Evolutionary conservation across 2,888 invertebrate species (phyloP).

Genomic region (Nemurella pictetii): DNA sequence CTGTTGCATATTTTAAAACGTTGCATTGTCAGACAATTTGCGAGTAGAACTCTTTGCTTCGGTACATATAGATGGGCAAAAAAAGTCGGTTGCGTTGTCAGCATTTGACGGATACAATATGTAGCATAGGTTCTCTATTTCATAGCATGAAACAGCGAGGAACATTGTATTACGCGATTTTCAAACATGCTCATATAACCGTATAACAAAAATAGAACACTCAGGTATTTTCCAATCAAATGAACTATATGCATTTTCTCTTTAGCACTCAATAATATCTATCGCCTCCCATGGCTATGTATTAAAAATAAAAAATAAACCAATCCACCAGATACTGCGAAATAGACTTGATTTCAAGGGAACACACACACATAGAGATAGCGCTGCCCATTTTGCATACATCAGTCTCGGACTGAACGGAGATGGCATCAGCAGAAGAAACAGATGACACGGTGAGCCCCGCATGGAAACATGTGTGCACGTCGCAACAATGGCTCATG

Average conservation of each 20-base stretch:
- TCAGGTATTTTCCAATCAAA: not conserved
- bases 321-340: too few relatives aligned
- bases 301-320: not conserved
- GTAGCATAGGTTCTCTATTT: too few relatives aligned
- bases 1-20: not conserved
- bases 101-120: not conserved
- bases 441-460: not conserved
- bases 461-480: not conserved
- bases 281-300: not conserved
- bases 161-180: not conserved
- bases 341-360: too few relatives aligned
- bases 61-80: not conserved
- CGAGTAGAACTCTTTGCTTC: not conserved
- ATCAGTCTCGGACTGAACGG: not conserved
- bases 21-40: not conserved
- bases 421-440: not conserved
- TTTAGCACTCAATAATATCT: not conserved
- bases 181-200: not conserved
- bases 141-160: not conserved
- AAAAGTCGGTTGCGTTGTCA: not conserved
- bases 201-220: not conserved
- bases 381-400: not conserved
- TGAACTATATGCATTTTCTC: not conserved
- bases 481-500: constrained; percentile 22
- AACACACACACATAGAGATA: not conserved